phyloP scores from a whole-genome alignment of 2,113 vertebrate genomes.

The Pelobates fuscus region DNA sequence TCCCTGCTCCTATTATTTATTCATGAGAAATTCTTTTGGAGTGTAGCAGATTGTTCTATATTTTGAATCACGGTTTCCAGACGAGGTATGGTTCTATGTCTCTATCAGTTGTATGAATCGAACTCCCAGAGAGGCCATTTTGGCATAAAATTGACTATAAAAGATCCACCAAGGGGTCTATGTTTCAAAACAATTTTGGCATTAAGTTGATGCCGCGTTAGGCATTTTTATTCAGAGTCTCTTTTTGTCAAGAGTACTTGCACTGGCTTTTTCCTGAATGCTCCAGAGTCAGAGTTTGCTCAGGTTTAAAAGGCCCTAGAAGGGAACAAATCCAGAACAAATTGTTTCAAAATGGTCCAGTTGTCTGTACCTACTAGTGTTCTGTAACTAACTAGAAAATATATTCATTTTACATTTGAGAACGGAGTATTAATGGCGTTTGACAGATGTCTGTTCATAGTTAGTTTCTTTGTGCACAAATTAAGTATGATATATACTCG shows the following conservation, averaged over 20 bases:
- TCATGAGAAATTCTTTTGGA: constrained; percentile 43
- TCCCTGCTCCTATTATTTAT: constrained; percentile 46
- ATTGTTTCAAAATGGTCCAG: too few species aligned
- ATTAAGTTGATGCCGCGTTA: constrained; percentile 26
- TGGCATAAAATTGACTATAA: constrained; percentile 44
- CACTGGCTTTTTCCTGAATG: constrained; percentile 8
- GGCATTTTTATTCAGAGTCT: constrained; percentile 19
- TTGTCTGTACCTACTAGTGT: too few species aligned
- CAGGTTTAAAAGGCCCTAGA: background rate
- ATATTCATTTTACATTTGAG: too few species aligned
- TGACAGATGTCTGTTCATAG: too few species aligned
- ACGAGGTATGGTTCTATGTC: constrained; percentile 26
- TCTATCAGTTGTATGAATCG: constrained; percentile 41
- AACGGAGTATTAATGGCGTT: too few species aligned
- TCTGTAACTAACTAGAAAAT: too few species aligned
- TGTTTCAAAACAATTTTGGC: constrained; percentile 38
- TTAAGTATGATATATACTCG: too few species aligned
- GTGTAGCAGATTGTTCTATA: constrained; percentile 42
- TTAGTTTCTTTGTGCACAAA: too few species aligned
- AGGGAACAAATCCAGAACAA: too few species aligned
- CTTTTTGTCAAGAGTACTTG: background rate
- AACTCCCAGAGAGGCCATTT: constrained; percentile 43
- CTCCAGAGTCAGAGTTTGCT: constrained; percentile 8
- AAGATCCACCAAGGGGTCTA: constrained; percentile 42
- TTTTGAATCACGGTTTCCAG: constrained; percentile 47